Evolutionary conservation across 2,888 invertebrate species (phyloP).

Genomic region (Cosmia pyralina): DNA sequence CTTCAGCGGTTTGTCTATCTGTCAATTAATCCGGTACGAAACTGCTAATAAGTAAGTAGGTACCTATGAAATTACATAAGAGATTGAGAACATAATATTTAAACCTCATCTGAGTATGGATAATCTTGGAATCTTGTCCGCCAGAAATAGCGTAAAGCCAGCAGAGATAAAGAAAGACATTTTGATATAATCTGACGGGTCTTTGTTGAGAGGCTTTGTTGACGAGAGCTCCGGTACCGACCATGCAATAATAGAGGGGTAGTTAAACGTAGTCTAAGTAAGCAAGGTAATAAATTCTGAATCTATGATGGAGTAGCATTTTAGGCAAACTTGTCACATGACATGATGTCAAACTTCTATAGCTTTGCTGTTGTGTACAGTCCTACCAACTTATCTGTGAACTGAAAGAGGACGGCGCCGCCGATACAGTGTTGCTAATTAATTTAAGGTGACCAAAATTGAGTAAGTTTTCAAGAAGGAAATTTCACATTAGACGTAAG

Average conservation of each 20-base stretch:
- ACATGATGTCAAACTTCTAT: too few relatives aligned
- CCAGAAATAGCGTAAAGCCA: slow-evolving; percentile 28
- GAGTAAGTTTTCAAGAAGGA: too few relatives aligned
- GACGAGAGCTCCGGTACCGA: neutral
- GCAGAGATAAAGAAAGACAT: slow-evolving; percentile 25
- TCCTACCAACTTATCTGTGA: too few relatives aligned
- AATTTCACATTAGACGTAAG: too few relatives aligned
- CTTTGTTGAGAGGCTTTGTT: slow-evolving; percentile 39
- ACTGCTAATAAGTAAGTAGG: neutral
- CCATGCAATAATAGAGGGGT: neutral
- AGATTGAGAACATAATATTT: neutral
- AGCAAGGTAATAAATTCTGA: neutral
- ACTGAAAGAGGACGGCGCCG: too few relatives aligned
- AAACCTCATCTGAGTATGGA: neutral
- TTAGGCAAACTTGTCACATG: neutral
- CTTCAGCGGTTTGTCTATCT: neutral
- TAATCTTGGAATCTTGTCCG: slow-evolving; percentile 20
- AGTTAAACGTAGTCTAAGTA: neutral
- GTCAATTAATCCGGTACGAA: neutral
- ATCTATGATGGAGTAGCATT: too few relatives aligned
- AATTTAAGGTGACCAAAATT: too few relatives aligned
- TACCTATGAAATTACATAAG: neutral
- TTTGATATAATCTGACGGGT: slow-evolving; percentile 45
- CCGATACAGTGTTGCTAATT: too few relatives aligned
- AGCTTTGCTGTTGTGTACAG: too few relatives aligned